Percentiles rank a stretch among this genome's conserved stretches.
Conservation (phyloP, 1,140 invertebrate species). For the Tetragnatha versicolor region DNA sequence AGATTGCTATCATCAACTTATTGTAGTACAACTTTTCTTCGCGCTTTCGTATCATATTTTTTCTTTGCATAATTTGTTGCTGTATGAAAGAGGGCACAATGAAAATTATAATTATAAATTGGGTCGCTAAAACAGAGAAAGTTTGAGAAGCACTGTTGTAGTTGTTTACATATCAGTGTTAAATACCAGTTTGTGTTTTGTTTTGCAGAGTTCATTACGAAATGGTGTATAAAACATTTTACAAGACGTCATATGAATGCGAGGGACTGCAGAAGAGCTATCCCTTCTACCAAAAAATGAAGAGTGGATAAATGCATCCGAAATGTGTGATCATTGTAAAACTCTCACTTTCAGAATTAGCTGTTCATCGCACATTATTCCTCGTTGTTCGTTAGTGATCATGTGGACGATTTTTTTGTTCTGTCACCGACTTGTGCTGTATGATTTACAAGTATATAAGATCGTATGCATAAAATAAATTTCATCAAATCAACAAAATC, state of each 20-base stretch:
- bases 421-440: background rate
- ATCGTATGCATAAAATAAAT: background rate
- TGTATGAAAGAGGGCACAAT: too few species aligned
- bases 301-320: background rate
- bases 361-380: conserved; percentile 49
- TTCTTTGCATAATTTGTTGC: too few species aligned
- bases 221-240: conserved; percentile 47
- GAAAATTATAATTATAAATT: too few species aligned
- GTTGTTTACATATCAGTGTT: too few species aligned
- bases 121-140: too few species aligned
- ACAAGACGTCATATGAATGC: conserved; percentile 35
- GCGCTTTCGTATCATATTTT: too few species aligned
- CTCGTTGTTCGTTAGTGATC: conserved; percentile 1
- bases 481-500: background rate
- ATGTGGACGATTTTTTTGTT: conserved; percentile 19
- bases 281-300: conserved; percentile 25
- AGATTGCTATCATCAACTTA: too few species aligned
- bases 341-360: conserved; percentile 25
- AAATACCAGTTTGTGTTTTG: too few species aligned
- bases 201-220: conserved; percentile 43
- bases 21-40: too few species aligned
- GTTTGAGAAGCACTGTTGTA: too few species aligned
- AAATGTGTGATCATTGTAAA: conserved; percentile 33
- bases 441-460: background rate
- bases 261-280: background rate